A percentile compares a stretch with the other conserved stretches of the same genome.
These are phyloP conservation scores for Salvelinus fontinalis DNA, from an alignment of 2,113 vertebrate genomes.

Conservation along the genomic window DNA sequence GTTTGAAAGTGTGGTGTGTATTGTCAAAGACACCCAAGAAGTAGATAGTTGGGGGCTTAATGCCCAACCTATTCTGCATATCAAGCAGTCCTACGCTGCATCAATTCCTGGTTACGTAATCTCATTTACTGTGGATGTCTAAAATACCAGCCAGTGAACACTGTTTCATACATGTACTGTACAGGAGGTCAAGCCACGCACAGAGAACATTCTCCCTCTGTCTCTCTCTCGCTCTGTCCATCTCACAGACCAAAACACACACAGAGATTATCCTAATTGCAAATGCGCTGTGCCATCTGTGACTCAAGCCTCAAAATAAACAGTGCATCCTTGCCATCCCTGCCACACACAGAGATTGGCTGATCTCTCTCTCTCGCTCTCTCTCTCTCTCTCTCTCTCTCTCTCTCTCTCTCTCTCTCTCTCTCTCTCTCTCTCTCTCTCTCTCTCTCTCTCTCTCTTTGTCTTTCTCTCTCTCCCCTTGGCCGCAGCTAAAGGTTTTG, in stretches of 20 bases:
- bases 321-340: not conserved
- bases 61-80: not conserved
- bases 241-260: constrained; percentile 16
- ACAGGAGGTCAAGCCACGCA: constrained; percentile 36
- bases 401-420: too few relatives aligned
- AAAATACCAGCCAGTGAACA: constrained; percentile 48
- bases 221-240: not conserved
- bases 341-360: not conserved
- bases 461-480: not conserved
- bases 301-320: not conserved
- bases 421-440: too few relatives aligned
- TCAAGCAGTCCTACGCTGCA: constrained; percentile 10
- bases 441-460: too few relatives aligned
- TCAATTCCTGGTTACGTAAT: constrained; percentile 39
- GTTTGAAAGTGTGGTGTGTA: too few relatives aligned
- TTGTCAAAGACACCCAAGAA: not conserved
- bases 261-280: not conserved
- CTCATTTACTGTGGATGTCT: constrained; percentile 27
- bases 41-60: not conserved
- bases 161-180: constrained; percentile 29
- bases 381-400: too few relatives aligned
- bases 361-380: too few relatives aligned
- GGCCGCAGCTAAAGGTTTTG: not conserved
- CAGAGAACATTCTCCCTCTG: constrained; percentile 16
- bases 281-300: not conserved